phyloP scores from a whole-genome alignment of 2,888 invertebrate genomes.

The Lymantria dispar region DNA sequence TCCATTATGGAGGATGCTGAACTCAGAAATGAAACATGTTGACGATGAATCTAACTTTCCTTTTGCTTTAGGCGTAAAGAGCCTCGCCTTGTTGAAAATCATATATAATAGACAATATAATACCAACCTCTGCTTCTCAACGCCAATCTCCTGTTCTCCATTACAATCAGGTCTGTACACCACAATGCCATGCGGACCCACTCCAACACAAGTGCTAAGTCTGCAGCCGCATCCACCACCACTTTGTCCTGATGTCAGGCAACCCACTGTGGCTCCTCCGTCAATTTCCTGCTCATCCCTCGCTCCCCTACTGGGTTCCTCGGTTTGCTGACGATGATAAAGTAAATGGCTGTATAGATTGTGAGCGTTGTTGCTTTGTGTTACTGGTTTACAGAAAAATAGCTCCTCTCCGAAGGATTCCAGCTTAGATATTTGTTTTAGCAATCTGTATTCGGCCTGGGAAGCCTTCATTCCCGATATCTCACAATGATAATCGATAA shows the following conservation, averaged over 20 bases:
- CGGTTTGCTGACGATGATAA: slow-evolving; percentile 82
- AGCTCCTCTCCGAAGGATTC: slow-evolving; percentile 93
- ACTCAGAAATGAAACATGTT: no score
- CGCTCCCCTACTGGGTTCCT: slow-evolving; percentile 66
- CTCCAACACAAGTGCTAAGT: slow-evolving; percentile 84
- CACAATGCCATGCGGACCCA: slow-evolving; percentile 92
- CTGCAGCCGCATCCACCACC: slow-evolving; percentile 73
- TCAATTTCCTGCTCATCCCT: slow-evolving; percentile 72
- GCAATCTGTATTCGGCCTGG: slow-evolving; percentile 92
- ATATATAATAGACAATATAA: no score
- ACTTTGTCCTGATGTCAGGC: slow-evolving; percentile 67
- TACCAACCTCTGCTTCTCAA: slow-evolving; percentile 84
- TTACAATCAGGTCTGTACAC: slow-evolving; percentile 82
- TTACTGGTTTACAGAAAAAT: slow-evolving; percentile 87
- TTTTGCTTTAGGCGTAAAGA: no score
- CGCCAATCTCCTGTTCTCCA: slow-evolving; percentile 82
- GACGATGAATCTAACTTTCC: no score
- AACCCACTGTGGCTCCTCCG: slow-evolving; percentile 72
- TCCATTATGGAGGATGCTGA: no score
- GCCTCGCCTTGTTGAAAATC: no score
- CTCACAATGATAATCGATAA: slow-evolving; percentile 84
- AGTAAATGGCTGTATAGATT: slow-evolving; percentile 88
- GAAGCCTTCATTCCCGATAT: slow-evolving; percentile 85
- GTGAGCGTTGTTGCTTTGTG: slow-evolving; percentile 84
- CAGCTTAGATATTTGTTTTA: slow-evolving; percentile 90